Percentiles rank a stretch among this genome's conserved stretches.
These are phyloP conservation scores for Xyrichtys novacula DNA, from an alignment of 2,797 vertebrate genomes.

Conservation along the genomic window DNA sequence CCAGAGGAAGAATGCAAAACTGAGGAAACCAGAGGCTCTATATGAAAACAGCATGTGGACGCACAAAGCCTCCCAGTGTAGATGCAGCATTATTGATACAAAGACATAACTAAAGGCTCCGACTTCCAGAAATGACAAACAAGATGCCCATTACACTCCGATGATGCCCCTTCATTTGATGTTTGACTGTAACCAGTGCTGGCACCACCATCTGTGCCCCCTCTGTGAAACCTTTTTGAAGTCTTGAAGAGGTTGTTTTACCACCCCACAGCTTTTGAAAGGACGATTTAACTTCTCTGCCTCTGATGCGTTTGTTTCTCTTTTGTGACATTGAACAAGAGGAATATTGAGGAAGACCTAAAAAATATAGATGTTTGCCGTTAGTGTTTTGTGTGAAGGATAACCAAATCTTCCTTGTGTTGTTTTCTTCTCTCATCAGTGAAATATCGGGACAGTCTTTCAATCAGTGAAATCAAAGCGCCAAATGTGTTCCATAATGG, in stretches of 20 bases:
- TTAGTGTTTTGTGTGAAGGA: conserved; percentile 15
- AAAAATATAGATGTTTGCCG: background rate
- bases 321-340: background rate
- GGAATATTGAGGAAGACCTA: background rate
- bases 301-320: conserved; percentile 14
- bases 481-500: conserved; percentile 83
- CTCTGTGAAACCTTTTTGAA: conserved; percentile 75
- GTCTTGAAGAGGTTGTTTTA: conserved; percentile 70
- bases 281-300: conserved; percentile 56
- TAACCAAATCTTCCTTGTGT: conserved; percentile 14
- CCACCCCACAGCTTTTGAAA: conserved; percentile 48
- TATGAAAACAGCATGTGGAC: conserved; percentile 46
- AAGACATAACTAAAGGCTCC: conserved; percentile 45
- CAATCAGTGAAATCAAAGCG: conserved; percentile 71
- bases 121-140: conserved; percentile 54
- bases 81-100: conserved; percentile 47
- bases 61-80: conserved; percentile 31
- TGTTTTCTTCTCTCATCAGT: conserved; percentile 46
- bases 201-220: conserved; percentile 78
- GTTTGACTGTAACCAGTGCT: conserved; percentile 66
- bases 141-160: conserved; percentile 42
- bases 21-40: conserved; percentile 49
- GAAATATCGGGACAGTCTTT: conserved; percentile 60
- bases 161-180: conserved; percentile 43
- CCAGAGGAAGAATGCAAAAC: conserved; percentile 66